Base-by-base conservation (phyloP, 2,113 vertebrate species). In the Pluvialis apricaria region DNA sequence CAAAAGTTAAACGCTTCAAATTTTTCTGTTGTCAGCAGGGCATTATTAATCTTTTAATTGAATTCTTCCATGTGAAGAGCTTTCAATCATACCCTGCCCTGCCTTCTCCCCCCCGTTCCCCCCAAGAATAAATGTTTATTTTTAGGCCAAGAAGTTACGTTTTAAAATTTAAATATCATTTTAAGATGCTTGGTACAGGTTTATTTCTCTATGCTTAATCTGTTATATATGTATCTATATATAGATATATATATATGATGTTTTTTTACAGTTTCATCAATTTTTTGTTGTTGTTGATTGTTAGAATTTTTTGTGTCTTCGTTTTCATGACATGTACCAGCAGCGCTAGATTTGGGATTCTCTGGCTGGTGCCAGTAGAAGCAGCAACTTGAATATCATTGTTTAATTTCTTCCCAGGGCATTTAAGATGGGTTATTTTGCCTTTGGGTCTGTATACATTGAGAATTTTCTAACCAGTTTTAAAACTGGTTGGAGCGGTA, bases 1-100 rank as follows among this genome's bases (percentile, higher is more conserved):
- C 13, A 72, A 75, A 90, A 90, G 73, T 86, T 17, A 52, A 32
- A 76, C 0, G 4, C n/a, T 86, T 96, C 8, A 29, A 3, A 18
- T 26, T 75, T 70, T 76, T 68, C 40, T 65, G 10, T 54, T 79
- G 60, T 49, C 52, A 88, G 8, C 10, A 62, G 28, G 31, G 4
- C 65, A 44, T 88, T 81, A 76, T 90, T 93, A 89, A 75, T 92
- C 25, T 95, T 55, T 83, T 77, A 81, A 90, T 92, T 96, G 61
- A 91, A 42, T 87, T 90, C 65, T 94, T 80, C 47, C 16, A 15
- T 87, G 25, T 60, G 57, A 90, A 93, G 21, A 55, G 7, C 26
- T 86, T 70, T 69, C 26, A 64, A 1, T 86, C 14, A 17, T 66
- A 54, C 36, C 24, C 8, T 61, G 13, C 34, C 19, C 24, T 68